phyloP scores from a whole-genome alignment of 2,113 vertebrate species.

The Prunella himalayana region DNA sequence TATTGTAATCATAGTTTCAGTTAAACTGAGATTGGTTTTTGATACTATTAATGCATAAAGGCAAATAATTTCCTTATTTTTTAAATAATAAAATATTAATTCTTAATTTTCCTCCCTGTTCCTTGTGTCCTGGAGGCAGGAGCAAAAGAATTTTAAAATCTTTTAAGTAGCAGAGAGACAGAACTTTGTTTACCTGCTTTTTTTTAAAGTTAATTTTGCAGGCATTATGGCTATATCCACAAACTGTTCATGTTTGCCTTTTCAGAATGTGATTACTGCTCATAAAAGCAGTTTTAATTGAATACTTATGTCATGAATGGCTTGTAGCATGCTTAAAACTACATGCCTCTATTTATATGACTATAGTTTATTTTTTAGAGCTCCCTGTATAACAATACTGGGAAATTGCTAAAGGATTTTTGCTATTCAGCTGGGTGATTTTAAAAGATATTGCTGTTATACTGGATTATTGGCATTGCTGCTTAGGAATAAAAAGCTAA shows the following conservation, averaged over 20 bases:
- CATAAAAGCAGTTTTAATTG: conserved; percentile 73
- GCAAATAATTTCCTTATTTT: not conserved
- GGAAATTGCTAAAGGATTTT: conserved; percentile 68
- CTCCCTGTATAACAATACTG: conserved; percentile 66
- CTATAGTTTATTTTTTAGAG: conserved; percentile 66
- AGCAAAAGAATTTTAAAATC: conserved; percentile 32
- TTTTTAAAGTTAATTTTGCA: conserved; percentile 50
- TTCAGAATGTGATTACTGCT: conserved; percentile 74
- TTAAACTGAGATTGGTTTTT: not conserved
- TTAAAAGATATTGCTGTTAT: conserved; percentile 61
- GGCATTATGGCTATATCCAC: conserved; percentile 45
- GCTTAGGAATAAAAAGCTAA: conserved; percentile 61
- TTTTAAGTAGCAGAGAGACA: conserved; percentile 32
- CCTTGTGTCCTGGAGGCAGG: conserved; percentile 21
- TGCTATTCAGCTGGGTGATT: conserved; percentile 63
- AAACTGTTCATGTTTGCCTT: conserved; percentile 32
- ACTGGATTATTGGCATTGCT: conserved; percentile 55
- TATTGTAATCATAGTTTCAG: not conserved
- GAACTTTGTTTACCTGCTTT: conserved; percentile 44
- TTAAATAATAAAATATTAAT: not conserved
- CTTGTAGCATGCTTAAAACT: conserved; percentile 53
- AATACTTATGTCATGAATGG: conserved; percentile 68
- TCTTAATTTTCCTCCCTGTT: conserved; percentile 32
- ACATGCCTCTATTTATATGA: conserved; percentile 63
- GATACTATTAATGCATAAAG: not conserved